Evolutionary conservation across 2,113 vertebrate genomes (phyloP).

Genomic region (Syngnathus scovelli): DNA sequence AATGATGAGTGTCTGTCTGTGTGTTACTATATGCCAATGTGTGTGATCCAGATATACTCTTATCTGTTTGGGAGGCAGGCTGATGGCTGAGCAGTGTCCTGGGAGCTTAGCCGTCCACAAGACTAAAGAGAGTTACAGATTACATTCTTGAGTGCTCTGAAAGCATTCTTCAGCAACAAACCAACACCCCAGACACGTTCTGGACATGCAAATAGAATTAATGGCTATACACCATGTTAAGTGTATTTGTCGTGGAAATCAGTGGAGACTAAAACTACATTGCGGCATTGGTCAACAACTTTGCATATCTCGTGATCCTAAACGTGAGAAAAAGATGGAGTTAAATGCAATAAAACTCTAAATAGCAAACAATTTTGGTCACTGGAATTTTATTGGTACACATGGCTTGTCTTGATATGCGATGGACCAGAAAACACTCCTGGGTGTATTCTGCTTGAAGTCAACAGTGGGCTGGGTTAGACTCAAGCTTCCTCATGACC

Average conservation of each 20-base stretch:
- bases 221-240: conserved; percentile 41
- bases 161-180: conserved; percentile 62
- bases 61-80: conserved; percentile 64
- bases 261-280: conserved; percentile 16
- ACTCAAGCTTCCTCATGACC: background rate
- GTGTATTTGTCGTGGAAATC: conserved; percentile 36
- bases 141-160: conserved; percentile 58
- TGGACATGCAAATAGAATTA: conserved; percentile 53
- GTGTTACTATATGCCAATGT: conserved; percentile 32
- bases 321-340: background rate
- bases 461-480: background rate
- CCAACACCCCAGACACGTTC: conserved; percentile 51
- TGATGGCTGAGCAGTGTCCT: conserved; percentile 56
- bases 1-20: conserved; percentile 33
- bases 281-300: conserved; percentile 9
- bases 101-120: conserved; percentile 57
- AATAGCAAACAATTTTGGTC: background rate
- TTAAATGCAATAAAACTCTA: background rate
- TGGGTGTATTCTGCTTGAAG: background rate
- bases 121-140: conserved; percentile 66
- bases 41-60: conserved; percentile 57
- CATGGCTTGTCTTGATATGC: background rate
- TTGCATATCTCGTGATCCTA: background rate
- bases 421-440: background rate
- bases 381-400: background rate